phyloP scores from a whole-genome alignment of 2,797 vertebrate genomes.

The Limnodromus scolopaceus region DNA sequence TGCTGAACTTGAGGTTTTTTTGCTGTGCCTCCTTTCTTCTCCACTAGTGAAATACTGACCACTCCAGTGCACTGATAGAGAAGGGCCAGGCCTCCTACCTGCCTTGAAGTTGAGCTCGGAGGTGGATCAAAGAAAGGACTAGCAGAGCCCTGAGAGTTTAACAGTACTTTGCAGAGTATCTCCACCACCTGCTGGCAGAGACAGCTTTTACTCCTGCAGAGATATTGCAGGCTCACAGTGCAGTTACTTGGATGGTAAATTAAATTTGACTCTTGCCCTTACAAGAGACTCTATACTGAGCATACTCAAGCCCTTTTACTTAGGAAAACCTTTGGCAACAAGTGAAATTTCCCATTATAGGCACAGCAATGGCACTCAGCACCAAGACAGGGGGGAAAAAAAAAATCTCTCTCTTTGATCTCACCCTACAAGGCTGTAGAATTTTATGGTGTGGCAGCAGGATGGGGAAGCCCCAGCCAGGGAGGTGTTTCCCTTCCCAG shows the following conservation, averaged over 20 bases:
- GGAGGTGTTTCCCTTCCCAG: not conserved
- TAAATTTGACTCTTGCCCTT: not conserved
- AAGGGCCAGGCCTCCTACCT: not conserved
- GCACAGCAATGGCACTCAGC: not conserved
- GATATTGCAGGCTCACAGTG: not conserved
- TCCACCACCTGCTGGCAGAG: not conserved
- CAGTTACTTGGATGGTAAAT: not conserved
- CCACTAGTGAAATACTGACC: not conserved
- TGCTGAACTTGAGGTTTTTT: fast-evolving
- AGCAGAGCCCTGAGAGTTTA: not conserved
- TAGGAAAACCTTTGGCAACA: slow-evolving; percentile 45
- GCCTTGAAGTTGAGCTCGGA: not conserved
- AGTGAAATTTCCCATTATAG: not conserved
- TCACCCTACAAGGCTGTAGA: not conserved
- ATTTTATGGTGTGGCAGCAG: not conserved
- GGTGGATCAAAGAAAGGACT: not conserved
- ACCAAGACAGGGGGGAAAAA: not conserved
- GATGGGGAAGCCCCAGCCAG: not conserved
- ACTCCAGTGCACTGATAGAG: not conserved
- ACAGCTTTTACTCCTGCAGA: not conserved
- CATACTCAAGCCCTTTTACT: slow-evolving; percentile 17
- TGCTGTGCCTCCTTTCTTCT: not conserved
- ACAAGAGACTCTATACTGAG: not conserved
- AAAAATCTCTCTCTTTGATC: not conserved
- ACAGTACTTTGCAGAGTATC: not conserved